Base-by-base conservation (phyloP, 2,113 vertebrate species). In the Dipodomys stephensi region DNA sequence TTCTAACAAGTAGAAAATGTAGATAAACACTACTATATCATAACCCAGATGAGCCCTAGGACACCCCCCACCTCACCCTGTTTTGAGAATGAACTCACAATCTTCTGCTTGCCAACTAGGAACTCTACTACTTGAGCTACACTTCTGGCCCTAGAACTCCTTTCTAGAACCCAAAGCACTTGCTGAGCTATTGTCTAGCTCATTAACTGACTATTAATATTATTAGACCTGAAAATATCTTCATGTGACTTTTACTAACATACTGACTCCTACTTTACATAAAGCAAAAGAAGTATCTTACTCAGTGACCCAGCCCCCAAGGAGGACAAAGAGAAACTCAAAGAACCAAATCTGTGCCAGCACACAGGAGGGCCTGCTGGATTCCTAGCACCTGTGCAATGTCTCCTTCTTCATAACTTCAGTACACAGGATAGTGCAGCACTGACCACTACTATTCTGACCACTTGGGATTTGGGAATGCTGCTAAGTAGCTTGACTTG, bases 211-310 rank as follows among this genome's bases (percentile, higher is more conserved):
- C 84, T 92, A 25, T 84, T 62, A 73, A 32, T 64, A 83, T 88
- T 12, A 85, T 57, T 74, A 77, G 8, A 23, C 27, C 74, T 92
- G 68, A 84, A 95, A 95, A 82, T 1, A 90, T 46, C 71, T 74
- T 90, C 73, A 64, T n/a, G n/a, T 87, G 64, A 69, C 28, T 72
- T 64, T 19, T 35, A 80, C 57, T 30, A 44, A 25, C 76, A 62
- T n/a, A 79, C 88, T 88, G 90, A 85, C 16, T 72, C 22, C 9
- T 32, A 87, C 49, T 91, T 88, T 49, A 76, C 72, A 81, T 44
- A 89, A 72, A 76, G 23, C 27, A 32, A 67, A 74, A 53, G 44
- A 30, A 83, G 25, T 32, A 90, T 28, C 44, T 62, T 87, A 71
- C 25, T 46, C 19, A 44, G 64, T 81, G 68, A 67, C 28, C 12